Percentiles rank a stretch among this genome's conserved stretches.
Evolutionary conservation across 35 echinoderm and acorn worm species (phyloP).

Genomic region (Apostichopus japonicus): DNA sequence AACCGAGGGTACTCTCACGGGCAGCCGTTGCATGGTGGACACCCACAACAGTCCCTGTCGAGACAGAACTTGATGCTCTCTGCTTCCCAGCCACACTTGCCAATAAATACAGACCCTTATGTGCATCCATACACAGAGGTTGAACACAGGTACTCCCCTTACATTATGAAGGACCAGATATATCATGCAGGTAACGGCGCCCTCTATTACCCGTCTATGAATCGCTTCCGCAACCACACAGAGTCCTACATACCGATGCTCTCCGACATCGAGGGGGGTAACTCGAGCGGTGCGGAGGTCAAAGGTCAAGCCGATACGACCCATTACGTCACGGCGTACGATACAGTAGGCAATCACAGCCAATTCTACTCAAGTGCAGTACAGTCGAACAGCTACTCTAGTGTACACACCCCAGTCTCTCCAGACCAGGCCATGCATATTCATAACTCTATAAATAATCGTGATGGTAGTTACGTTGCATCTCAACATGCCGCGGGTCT

Average conservation of each 20-base stretch:
- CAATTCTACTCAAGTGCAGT: background rate
- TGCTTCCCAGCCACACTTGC: conserved; percentile 60
- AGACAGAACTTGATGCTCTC: conserved; percentile 42
- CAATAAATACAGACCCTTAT: conserved; percentile 27
- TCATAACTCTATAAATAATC: conserved; percentile 3
- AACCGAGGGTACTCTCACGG: background rate
- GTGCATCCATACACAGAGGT: background rate
- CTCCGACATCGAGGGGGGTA: conserved; percentile 33
- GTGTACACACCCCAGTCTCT: background rate
- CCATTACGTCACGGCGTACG: conserved; percentile 8
- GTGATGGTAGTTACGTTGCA: conserved; percentile 29
- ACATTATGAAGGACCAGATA: conserved; percentile 13
- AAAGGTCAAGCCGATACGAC: conserved; percentile 12
- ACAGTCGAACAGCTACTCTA: background rate
- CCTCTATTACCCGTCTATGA: background rate
- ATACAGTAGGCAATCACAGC: background rate
- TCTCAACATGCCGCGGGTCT: background rate
- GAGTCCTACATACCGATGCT: conserved; percentile 41
- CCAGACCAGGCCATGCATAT: background rate
- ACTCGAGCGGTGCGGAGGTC: conserved; percentile 18
- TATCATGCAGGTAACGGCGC: background rate
- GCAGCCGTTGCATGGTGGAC: background rate
- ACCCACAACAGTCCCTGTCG: conserved; percentile 24
- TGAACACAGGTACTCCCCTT: background rate
- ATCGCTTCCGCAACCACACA: background rate